These are phyloP conservation scores for Patiria pectinifera DNA, from an alignment of 53 echinoderm and acorn worm species.

Conservation along the genomic window DNA sequence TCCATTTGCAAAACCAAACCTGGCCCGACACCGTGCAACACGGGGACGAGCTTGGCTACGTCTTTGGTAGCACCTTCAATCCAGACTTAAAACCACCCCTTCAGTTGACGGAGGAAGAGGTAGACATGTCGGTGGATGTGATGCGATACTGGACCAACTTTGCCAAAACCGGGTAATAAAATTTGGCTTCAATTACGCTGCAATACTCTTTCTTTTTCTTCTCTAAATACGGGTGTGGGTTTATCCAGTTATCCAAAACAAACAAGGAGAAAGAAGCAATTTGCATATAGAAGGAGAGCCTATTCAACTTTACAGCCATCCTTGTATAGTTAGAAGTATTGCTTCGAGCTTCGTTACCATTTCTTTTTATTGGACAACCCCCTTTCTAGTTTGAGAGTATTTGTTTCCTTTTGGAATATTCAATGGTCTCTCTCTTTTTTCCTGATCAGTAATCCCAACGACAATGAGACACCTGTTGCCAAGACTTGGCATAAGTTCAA, in stretches of 20 bases:
- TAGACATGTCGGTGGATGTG: conserved; percentile 65
- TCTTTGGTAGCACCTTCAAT: conserved; percentile 79
- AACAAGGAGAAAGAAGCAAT: too few species aligned
- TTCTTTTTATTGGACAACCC: too few species aligned
- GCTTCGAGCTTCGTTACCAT: too few species aligned
- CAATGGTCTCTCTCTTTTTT: neutral
- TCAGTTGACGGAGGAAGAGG: conserved; percentile 66
- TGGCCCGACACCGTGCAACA: conserved; percentile 59
- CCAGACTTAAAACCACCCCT: neutral
- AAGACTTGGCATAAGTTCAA: neutral
- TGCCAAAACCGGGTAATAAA: too few species aligned
- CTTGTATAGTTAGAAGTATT: too few species aligned
- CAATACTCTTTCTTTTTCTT: too few species aligned
- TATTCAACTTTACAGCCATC: too few species aligned
- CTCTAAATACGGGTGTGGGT: too few species aligned
- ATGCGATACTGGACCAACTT: conserved; percentile 19
- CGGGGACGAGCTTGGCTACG: conserved; percentile 81
- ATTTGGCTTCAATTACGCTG: too few species aligned
- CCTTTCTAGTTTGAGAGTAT: neutral
- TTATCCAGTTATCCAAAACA: too few species aligned
- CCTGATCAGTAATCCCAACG: neutral
- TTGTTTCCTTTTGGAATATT: neutral
- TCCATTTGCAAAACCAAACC: conserved; percentile 18
- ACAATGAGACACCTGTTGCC: neutral
- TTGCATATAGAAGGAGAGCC: too few species aligned